A percentile compares a stretch with the other conserved stretches of the same genome.
Conservation (phyloP, 1,140 invertebrate species). For the Aricia agestis region DNA sequence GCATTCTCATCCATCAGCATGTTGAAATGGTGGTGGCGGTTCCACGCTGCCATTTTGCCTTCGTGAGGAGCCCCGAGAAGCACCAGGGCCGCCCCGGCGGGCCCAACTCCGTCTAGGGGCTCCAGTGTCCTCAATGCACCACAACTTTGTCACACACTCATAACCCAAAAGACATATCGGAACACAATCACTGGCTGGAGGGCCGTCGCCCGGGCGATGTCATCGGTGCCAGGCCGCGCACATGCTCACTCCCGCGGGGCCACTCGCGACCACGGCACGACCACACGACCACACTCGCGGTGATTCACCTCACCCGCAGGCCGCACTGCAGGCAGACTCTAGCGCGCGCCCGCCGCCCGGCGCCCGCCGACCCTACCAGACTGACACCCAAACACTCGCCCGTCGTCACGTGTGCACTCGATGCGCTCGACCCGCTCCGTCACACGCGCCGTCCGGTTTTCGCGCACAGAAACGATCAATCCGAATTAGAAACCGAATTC, state of each 20-base stretch:
- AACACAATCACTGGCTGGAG: slow-evolving; percentile 62
- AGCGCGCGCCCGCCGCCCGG: slow-evolving; percentile 43
- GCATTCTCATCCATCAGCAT: slow-evolving; percentile 83
- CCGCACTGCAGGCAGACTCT: slow-evolving; percentile 61
- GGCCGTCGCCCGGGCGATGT: slow-evolving; percentile 64
- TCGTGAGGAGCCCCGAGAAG: slow-evolving; percentile 77
- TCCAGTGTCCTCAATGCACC: slow-evolving; percentile 73
- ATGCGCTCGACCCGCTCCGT: slow-evolving; percentile 52
- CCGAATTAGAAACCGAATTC: slow-evolving; percentile 42
- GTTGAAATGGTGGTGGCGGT: slow-evolving; percentile 83
- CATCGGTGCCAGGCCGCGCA: slow-evolving; percentile 65
- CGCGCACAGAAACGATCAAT: slow-evolving; percentile 56
- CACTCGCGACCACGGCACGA: slow-evolving; percentile 71
- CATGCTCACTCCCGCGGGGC: slow-evolving; percentile 68
- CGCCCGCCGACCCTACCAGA: slow-evolving; percentile 54
- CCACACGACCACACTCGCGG: slow-evolving; percentile 48
- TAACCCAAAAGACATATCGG: slow-evolving; percentile 66
- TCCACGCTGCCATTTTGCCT: slow-evolving; percentile 81
- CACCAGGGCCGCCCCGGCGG: slow-evolving; percentile 75
- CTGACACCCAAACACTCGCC: slow-evolving; percentile 65
- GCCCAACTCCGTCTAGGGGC: slow-evolving; percentile 75
- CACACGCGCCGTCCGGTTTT: slow-evolving; percentile 20
- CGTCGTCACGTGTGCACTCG: slow-evolving; percentile 66
- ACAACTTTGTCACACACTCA: slow-evolving; percentile 74
- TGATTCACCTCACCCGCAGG: slow-evolving; percentile 65